These are phyloP conservation scores for Gallirallus australis DNA, from an alignment of 2,797 vertebrate species.

Conservation along the genomic window DNA sequence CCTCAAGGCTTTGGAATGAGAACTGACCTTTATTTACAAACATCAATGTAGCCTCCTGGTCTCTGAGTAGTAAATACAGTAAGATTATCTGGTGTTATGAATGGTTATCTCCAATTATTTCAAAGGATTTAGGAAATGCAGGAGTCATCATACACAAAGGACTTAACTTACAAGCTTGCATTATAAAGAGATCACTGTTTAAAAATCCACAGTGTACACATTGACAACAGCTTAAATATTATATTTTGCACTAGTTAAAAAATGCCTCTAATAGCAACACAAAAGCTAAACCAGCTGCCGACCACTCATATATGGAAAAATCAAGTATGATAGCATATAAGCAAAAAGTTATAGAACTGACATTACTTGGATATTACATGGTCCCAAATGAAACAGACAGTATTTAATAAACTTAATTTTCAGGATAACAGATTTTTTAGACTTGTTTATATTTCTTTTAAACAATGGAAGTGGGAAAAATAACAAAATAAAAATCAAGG, in stretches of 20 bases:
- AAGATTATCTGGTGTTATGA: not conserved
- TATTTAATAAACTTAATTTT: not conserved
- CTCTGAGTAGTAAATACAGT: not conserved
- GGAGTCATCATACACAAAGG: not conserved
- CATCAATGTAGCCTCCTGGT: fast-evolving
- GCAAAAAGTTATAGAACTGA: not conserved
- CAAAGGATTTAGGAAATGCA: not conserved
- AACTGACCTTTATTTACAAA: not conserved
- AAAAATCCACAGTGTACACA: not conserved
- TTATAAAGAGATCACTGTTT: not conserved
- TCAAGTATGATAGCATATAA: not conserved
- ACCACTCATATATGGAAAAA: not conserved
- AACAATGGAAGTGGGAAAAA: not conserved
- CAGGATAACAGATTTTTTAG: not conserved
- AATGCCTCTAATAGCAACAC: not conserved
- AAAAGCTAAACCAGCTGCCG: not conserved
- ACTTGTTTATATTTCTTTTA: not conserved
- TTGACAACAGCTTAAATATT: not conserved
- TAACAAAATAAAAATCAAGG: not conserved
- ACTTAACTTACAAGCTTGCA: not conserved
- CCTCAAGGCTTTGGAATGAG: not conserved
- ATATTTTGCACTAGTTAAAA: not conserved
- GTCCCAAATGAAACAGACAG: not conserved
- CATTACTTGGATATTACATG: not conserved
- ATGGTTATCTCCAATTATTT: not conserved